phyloP scores from a whole-genome alignment of 1,140 invertebrate genomes.

The Thaumetopoea pityocampa region DNA sequence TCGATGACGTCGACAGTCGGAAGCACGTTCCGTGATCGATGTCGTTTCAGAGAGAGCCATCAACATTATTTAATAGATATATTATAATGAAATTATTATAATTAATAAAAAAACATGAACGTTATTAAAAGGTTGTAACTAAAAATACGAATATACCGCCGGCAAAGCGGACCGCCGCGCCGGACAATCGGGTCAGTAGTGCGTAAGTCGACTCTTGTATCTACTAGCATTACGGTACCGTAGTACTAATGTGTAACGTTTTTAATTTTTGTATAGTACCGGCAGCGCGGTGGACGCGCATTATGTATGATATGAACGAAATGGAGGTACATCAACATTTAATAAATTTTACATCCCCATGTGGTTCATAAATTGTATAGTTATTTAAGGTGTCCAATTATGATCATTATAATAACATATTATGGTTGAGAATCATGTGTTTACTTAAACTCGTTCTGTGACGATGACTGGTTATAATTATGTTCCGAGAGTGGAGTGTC shows the following conservation, averaged over 20 bases:
- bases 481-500: conserved; percentile 8
- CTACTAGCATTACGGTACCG: conserved; percentile 68
- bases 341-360: conserved; percentile 53
- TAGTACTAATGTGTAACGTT: conserved; percentile 70
- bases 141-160: conserved; percentile 59
- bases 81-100: conserved; percentile 56
- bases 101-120: conserved; percentile 61
- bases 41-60: conserved; percentile 47
- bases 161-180: conserved; percentile 38
- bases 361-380: conserved; percentile 58
- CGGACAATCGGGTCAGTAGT: conserved; percentile 56
- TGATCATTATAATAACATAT: conserved; percentile 31
- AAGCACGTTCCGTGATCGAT: conserved; percentile 9
- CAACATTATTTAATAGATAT: conserved; percentile 52
- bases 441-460: conserved; percentile 20
- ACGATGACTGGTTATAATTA: conserved; percentile 12
- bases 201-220: conserved; percentile 69
- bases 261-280: conserved; percentile 75
- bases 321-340: conserved; percentile 39
- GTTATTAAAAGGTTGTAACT: conserved; percentile 72
- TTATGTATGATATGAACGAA: conserved; percentile 57
- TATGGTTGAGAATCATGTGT: conserved; percentile 16
- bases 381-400: conserved; percentile 62
- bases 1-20: neutral
- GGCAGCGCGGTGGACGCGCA: conserved; percentile 41